Evolutionary conservation across 1,140 invertebrate species (phyloP).

Genomic region (Diorhabda elongata): DNA sequence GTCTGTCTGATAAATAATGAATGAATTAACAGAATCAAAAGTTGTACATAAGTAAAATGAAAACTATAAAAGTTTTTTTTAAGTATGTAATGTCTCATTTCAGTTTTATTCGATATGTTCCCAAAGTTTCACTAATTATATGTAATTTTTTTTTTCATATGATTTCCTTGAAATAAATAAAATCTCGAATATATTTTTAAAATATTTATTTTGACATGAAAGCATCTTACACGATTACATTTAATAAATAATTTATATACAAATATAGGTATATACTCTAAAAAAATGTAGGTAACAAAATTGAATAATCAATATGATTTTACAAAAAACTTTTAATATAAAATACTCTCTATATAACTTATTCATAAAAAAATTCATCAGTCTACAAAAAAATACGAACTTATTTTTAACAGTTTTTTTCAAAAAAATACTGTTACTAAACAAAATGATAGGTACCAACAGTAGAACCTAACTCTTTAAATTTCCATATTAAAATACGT

Average conservation of each 20-base stretch:
- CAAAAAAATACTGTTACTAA: conserved; percentile 15
- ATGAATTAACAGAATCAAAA: too few species aligned
- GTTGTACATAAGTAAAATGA: too few species aligned
- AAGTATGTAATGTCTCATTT: too few species aligned
- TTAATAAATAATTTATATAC: conserved; percentile 9
- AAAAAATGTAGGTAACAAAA: conserved; percentile 10
- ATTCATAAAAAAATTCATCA: background rate
- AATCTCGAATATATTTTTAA: background rate
- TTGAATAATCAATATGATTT: conserved; percentile 22
- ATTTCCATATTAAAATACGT: too few species aligned
- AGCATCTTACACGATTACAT: conserved; percentile 8
- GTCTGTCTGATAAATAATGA: too few species aligned
- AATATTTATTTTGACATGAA: conserved; percentile 13
- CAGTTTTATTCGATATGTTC: too few species aligned
- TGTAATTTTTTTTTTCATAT: too few species aligned
- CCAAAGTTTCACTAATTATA: too few species aligned
- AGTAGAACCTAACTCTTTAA: too few species aligned
- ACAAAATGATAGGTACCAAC: background rate
- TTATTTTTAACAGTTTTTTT: background rate
- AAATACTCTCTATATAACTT: conserved; percentile 17
- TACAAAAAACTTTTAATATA: conserved; percentile 20
- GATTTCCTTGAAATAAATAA: background rate
- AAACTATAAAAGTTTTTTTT: too few species aligned
- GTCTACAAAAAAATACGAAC: conserved; percentile 7
- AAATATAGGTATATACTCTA: conserved; percentile 7